A percentile compares a stretch with the other conserved stretches of the same genome.
phyloP scores from a whole-genome alignment of 2,113 vertebrate species.

The Thamnophis sirtalis region DNA sequence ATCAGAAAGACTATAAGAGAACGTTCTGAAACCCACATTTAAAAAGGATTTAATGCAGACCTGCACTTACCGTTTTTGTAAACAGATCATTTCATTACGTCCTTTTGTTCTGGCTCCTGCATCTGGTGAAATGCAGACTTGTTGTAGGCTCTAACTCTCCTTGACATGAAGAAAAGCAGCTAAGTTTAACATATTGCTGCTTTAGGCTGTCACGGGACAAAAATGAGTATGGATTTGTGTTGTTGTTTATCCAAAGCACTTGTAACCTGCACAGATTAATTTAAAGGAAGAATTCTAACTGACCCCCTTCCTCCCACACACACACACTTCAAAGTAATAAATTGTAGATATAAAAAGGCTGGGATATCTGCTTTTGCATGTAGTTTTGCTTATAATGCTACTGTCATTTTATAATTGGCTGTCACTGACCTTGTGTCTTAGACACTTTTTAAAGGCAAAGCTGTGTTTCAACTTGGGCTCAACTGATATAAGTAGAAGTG shows the following conservation, averaged over 20 bases:
- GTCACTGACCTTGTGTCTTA: conserved; percentile 25
- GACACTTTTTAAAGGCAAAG: conserved; percentile 4
- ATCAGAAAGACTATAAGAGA: conserved; percentile 32
- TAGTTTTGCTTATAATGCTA: conserved; percentile 29
- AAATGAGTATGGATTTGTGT: conserved; percentile 28
- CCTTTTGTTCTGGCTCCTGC: conserved; percentile 55
- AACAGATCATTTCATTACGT: conserved; percentile 66
- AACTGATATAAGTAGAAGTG: background rate
- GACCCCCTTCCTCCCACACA: background rate
- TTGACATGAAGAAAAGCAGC: conserved; percentile 53
- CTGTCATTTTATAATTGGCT: conserved; percentile 34
- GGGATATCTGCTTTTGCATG: conserved; percentile 12
- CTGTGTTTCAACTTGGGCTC: background rate
- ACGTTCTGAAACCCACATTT: conserved; percentile 50
- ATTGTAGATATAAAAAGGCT: conserved; percentile 5
- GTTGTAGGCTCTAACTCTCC: conserved; percentile 56
- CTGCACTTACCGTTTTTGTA: conserved; percentile 64
- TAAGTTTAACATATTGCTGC: conserved; percentile 49
- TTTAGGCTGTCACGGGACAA: conserved; percentile 39
- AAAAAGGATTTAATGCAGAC: conserved; percentile 57
- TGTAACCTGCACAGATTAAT: conserved; percentile 32
- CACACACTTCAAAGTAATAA: conserved; percentile 21
- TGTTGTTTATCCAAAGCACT: conserved; percentile 28
- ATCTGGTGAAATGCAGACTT: conserved; percentile 55
- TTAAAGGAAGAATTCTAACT: conserved; percentile 37